phyloP scores from a whole-genome alignment of 1,140 invertebrate genomes.

The Oppia nitens region DNA sequence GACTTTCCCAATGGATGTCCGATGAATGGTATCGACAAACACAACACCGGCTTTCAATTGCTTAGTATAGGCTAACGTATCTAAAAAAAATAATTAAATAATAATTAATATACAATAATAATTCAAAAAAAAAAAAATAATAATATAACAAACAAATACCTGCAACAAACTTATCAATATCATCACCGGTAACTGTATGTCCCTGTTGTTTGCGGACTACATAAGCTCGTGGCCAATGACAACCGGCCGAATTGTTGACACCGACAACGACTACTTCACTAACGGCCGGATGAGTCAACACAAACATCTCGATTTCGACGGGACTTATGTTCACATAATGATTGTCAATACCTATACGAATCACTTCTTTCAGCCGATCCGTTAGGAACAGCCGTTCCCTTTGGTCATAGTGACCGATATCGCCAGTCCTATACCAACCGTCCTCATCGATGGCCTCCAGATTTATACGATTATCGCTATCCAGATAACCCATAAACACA shows the following conservation, averaged over 20 bases:
- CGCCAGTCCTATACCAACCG: constrained; percentile 34
- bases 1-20: background rate
- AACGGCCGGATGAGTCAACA: background rate
- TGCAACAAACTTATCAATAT: background rate
- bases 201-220: background rate
- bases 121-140: background rate
- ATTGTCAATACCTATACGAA: background rate
- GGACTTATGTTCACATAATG: background rate
- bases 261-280: background rate
- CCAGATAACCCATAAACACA: background rate
- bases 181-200: background rate
- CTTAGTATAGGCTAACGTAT: background rate
- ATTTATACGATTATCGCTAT: constrained; percentile 25
- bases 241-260: background rate
- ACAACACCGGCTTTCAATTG: background rate
- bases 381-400: constrained; percentile 20
- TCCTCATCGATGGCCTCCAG: constrained; percentile 29
- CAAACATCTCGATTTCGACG: background rate
- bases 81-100: background rate
- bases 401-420: constrained; percentile 27
- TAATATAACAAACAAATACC: background rate
- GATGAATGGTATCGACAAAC: background rate
- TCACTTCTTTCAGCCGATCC: constrained; percentile 19
- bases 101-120: background rate
- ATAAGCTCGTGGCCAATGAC: background rate